Evolutionary conservation across 1,140 invertebrate genomes (phyloP).

Genomic region (Drosophila saltans): DNA sequence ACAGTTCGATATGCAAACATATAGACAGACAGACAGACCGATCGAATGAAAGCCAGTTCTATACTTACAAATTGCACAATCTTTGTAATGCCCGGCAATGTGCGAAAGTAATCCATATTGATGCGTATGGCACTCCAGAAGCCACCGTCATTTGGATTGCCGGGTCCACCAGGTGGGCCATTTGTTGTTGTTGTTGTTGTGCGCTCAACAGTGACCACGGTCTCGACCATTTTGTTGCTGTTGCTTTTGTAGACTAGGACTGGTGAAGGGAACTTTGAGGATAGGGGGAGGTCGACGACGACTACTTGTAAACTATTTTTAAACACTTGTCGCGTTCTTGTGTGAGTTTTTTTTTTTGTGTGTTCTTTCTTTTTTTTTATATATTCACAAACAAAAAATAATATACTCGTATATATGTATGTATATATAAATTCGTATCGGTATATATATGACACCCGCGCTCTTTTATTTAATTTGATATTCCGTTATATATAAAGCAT

Average conservation of each 20-base stretch:
- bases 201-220: constrained; percentile 86
- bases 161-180: constrained; percentile 83
- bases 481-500: constrained; percentile 38
- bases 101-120: constrained; percentile 86
- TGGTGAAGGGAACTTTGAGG: constrained; percentile 15
- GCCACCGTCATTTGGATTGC: constrained; percentile 71
- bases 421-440: constrained; percentile 24
- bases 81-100: constrained; percentile 86
- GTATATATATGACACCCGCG: constrained; percentile 55
- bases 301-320: constrained; percentile 58
- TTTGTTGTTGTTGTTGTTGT: constrained; percentile 85
- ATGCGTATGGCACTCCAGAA: constrained; percentile 84
- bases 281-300: not conserved
- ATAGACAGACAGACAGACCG: not conserved
- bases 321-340: constrained; percentile 57
- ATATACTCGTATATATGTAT: constrained; percentile 54
- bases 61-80: constrained; percentile 86
- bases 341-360: constrained; percentile 16
- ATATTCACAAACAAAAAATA: constrained; percentile 69
- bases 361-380: not conserved
- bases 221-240: constrained; percentile 86
- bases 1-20: not conserved
- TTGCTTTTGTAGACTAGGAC: constrained; percentile 8
- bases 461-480: constrained; percentile 23
- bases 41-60: not conserved